These are phyloP conservation scores for Leucophenga maculata DNA, from an alignment of 2,888 invertebrate genomes.

Conservation along the genomic window DNA sequence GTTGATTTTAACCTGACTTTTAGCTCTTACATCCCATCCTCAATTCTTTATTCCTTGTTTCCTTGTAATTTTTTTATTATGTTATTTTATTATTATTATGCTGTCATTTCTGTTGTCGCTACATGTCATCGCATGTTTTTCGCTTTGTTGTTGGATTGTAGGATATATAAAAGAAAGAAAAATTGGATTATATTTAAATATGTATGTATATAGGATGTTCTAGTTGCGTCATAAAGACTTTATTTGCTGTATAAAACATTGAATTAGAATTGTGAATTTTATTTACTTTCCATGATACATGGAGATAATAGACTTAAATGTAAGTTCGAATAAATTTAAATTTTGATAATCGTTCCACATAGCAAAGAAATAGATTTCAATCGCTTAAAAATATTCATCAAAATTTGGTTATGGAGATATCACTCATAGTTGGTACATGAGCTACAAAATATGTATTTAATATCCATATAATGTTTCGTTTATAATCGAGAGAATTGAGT, in stretches of 20 bases:
- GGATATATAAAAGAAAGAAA: too few relatives aligned
- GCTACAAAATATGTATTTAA: too few relatives aligned
- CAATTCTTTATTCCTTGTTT: neutral
- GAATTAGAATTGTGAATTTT: too few relatives aligned
- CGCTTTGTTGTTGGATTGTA: constrained; percentile 28
- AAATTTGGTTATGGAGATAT: too few relatives aligned
- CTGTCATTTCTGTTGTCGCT: constrained; percentile 62
- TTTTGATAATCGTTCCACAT: too few relatives aligned
- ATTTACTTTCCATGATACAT: too few relatives aligned
- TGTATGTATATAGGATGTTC: neutral
- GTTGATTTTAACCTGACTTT: constrained; percentile 38
- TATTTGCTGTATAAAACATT: neutral
- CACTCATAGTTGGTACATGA: too few relatives aligned
- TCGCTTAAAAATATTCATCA: too few relatives aligned
- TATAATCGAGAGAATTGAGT: too few relatives aligned
- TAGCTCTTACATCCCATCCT: constrained; percentile 6
- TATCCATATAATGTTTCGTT: too few relatives aligned
- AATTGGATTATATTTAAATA: neutral
- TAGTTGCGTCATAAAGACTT: constrained; percentile 1
- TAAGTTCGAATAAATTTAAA: too few relatives aligned
- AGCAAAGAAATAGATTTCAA: too few relatives aligned
- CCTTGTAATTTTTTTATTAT: constrained; percentile 36
- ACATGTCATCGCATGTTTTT: constrained; percentile 57
- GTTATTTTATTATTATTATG: constrained; percentile 60
- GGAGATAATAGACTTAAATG: neutral